Conservation (phyloP, 2,797 vertebrate species). For the Galago senegalensis region DNA sequence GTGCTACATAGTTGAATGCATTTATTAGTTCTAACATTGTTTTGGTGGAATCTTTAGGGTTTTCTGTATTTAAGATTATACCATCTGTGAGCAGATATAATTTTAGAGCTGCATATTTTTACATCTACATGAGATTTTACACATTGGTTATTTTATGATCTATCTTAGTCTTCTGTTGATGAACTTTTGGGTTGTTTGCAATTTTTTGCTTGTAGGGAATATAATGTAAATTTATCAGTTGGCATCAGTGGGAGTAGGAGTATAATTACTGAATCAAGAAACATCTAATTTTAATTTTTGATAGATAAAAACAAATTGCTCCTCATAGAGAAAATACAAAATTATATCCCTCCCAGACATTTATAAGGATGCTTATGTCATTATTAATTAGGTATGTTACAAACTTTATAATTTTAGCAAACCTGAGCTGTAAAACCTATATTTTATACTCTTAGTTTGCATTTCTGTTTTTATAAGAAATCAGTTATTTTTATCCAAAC, state of each 20-base stretch:
- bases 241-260: not conserved
- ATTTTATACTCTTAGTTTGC: not conserved
- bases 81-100: not conserved
- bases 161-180: not conserved
- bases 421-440: not conserved
- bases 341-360: not conserved
- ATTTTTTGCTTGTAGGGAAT: conserved; percentile 40
- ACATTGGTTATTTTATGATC: not conserved
- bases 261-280: conserved; percentile 60
- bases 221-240: conserved; percentile 43
- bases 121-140: not conserved
- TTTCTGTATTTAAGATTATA: not conserved
- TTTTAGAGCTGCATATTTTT: not conserved
- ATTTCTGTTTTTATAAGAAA: conserved; percentile 36
- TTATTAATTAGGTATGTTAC: not conserved
- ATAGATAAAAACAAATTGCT: conserved; percentile 53
- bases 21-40: not conserved
- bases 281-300: conserved; percentile 54
- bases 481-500: not conserved
- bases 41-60: not conserved
- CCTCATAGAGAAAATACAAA: not conserved
- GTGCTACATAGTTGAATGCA: not conserved
- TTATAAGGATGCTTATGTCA: not conserved
- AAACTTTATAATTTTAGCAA: conserved; percentile 43
- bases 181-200: conserved; percentile 4